Conservation (phyloP, 2,113 vertebrate genomes). For the Herpailurus yagouaroundi region DNA sequence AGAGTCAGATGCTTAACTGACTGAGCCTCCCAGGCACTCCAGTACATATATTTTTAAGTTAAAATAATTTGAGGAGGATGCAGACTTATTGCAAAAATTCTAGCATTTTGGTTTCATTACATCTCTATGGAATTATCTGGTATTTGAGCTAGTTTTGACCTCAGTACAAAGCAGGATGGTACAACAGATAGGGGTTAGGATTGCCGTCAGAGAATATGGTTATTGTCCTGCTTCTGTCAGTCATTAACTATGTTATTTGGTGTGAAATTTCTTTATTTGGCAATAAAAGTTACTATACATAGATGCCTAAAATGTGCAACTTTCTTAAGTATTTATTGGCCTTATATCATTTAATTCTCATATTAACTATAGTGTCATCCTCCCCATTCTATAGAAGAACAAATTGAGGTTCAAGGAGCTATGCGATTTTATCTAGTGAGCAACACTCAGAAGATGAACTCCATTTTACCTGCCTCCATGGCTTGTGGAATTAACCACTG, state of each 20-base stretch:
- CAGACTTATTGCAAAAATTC: not conserved
- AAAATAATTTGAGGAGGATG: not conserved
- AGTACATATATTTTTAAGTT: constrained; percentile 4
- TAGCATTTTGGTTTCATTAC: not conserved
- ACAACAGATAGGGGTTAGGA: not conserved
- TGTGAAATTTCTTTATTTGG: not conserved
- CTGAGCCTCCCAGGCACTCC: not conserved
- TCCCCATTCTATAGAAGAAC: not conserved
- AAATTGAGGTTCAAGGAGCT: not conserved
- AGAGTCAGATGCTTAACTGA: too few species aligned
- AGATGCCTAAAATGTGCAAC: not conserved
- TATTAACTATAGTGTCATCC: not conserved
- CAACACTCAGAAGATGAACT: not conserved
- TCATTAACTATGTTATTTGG: not conserved
- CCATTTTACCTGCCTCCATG: not conserved
- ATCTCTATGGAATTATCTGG: not conserved
- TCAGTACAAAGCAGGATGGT: not conserved
- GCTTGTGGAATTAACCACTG: not conserved
- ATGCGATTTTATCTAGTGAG: not conserved
- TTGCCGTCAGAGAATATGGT: not conserved
- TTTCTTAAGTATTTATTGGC: not conserved
- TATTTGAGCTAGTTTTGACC: not conserved
- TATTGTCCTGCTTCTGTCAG: not conserved
- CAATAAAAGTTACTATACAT: not conserved
- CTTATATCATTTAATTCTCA: not conserved